Evolutionary conservation across 2,797 vertebrate genomes (phyloP), one percentile per base, ranked within the genome.

Genomic region (Xenopus petersii): DNA sequence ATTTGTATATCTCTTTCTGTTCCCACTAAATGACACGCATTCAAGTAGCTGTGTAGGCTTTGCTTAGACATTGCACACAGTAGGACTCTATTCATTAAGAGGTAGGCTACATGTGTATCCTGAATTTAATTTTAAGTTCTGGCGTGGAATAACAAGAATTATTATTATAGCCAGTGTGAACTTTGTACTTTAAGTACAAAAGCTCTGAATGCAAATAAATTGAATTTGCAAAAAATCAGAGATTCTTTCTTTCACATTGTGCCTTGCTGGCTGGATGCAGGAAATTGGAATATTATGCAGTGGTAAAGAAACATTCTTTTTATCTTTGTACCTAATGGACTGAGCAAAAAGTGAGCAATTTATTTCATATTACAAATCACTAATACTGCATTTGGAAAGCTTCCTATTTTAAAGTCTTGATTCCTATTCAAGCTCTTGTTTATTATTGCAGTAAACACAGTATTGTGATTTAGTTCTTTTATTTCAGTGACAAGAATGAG

Each of bases 311-410:
- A 84, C 85, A 68, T 86, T 89, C 88, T 83, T 89, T 86, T 87
- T 79, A 85, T 88, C 83, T 84, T 82, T 82, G 81, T 68, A 83
- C 82, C 83, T 91, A 92, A 92, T 90, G 89, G 88, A 84, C 86
- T 86, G 88, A 88, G 81, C 85, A 87, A 81, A 89, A 87, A 87
- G 83, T 82, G 88, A 92, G 85, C 88, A 87, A 87, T 89, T 88
- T 87, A 85, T 87, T 91, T 91, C 85, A 62, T 88, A 81, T 84
- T 84, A 73, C 89, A 88, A 89, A 87, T 93, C 83, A 85, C 87
- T 87, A 88, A 85, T 79, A 81, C 79, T 84, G 81, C 82, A 81
- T 82, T 79, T 86, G 88, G 86, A 86, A 87, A 80, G 75, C 84
- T 83, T 90, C 88, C 86, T 83, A 86, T 82, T 88, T 86, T 83